Conservation (phyloP, 2,113 vertebrate species). For the Ictalurus furcatus region DNA sequence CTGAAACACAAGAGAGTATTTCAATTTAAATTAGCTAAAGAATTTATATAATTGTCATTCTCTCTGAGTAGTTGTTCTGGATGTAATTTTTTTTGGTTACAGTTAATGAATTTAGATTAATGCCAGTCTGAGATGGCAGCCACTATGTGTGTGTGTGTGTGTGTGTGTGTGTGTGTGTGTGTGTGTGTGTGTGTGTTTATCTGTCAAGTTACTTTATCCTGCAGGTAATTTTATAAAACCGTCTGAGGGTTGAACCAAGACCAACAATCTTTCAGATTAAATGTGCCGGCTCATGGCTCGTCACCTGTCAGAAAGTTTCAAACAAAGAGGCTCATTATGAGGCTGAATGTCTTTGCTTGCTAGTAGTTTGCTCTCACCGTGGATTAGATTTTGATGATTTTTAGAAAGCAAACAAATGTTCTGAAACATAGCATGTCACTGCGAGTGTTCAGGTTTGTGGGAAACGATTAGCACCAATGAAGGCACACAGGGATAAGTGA, state of each 20-base stretch:
- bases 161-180: background rate
- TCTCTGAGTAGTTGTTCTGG: background rate
- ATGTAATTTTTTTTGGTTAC: background rate
- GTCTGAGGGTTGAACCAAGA: constrained; percentile 37
- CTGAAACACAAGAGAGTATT: too few species aligned
- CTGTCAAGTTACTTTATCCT: constrained; percentile 34
- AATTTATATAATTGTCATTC: too few species aligned
- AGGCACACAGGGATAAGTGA: background rate
- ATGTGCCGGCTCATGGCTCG: constrained; percentile 12
- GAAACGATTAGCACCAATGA: background rate
- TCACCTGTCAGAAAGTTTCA: constrained; percentile 46
- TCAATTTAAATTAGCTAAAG: too few species aligned
- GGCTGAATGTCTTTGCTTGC: constrained; percentile 2
- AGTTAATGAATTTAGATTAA: background rate
- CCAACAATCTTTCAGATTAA: constrained; percentile 36
- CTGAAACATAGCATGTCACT: background rate
- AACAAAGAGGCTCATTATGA: constrained; percentile 34
- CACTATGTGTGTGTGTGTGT: background rate
- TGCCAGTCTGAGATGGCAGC: background rate
- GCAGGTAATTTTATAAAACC: constrained; percentile 39
- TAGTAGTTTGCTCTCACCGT: background rate
- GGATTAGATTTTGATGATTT: background rate
- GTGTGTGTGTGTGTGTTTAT: background rate
- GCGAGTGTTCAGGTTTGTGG: background rate
- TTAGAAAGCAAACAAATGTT: constrained; percentile 2